Evolutionary conservation across 2,797 vertebrate species (phyloP).

Genomic region (Potorous gilbertii): DNA sequence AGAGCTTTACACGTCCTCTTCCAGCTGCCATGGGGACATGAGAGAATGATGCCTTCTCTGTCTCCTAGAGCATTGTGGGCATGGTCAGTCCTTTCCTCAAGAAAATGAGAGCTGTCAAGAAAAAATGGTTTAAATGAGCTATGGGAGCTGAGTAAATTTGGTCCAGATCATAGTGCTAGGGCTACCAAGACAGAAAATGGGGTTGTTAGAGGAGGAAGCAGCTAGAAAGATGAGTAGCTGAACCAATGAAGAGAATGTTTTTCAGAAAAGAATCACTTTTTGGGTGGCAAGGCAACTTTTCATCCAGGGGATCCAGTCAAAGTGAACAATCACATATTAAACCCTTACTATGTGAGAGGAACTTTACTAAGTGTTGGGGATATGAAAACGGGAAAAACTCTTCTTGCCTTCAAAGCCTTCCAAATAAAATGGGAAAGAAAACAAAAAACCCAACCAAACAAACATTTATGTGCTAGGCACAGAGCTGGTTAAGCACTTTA

Average conservation of each 20-base stretch:
- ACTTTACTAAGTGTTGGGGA: background rate
- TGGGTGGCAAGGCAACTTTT: conserved; percentile 17
- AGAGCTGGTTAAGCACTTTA: background rate
- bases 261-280: background rate
- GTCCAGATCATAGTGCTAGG: conserved; percentile 34
- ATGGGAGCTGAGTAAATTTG: background rate
- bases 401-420: background rate
- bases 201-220: background rate
- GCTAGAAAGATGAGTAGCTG: background rate
- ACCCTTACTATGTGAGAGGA: background rate
- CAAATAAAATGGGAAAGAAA: background rate
- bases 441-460: background rate
- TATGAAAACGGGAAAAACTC: background rate
- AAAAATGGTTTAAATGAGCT: conserved; percentile 36
- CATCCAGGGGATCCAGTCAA: background rate
- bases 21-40: background rate
- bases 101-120: conserved; percentile 18
- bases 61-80: background rate
- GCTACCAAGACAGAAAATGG: background rate
- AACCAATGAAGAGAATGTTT: background rate
- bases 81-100: background rate
- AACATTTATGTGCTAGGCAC: background rate
- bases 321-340: background rate
- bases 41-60: background rate
- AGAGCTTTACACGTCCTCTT: conserved; percentile 32